A percentile compares a stretch with the other conserved stretches of the same genome.
Conservation (phyloP, 2,888 invertebrate species). For the Sclerodermus sp. region DNA sequence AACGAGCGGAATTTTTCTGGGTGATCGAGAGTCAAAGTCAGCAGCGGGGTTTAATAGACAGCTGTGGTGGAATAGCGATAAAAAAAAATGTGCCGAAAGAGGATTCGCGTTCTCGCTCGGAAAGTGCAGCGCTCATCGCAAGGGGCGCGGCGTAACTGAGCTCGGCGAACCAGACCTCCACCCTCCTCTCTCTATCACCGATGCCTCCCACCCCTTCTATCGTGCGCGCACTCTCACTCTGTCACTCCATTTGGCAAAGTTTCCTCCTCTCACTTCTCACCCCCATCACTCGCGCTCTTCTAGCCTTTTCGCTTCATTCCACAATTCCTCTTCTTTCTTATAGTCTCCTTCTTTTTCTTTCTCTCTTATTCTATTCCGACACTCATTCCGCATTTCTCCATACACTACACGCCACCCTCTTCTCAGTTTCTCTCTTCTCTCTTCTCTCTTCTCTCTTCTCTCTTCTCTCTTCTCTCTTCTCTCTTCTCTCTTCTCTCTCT, state of each 20-base stretch:
- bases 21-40: no score
- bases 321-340: constrained; percentile 6
- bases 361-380: not conserved
- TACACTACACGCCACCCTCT: not conserved
- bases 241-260: constrained; percentile 4
- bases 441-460: constrained; percentile 4
- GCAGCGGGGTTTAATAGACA: no score
- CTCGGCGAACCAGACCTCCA: constrained; percentile 40
- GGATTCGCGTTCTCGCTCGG: constrained; percentile 28
- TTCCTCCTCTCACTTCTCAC: constrained; percentile 4
- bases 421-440: not conserved
- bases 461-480: constrained; percentile 6
- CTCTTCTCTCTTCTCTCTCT: constrained; percentile 5
- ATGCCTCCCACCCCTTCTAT: constrained; percentile 6
- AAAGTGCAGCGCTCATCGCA: constrained; percentile 51
- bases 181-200: constrained; percentile 20
- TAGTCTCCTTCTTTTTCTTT: not conserved
- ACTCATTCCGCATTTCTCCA: not conserved
- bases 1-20: no score
- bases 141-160: constrained; percentile 58
- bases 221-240: constrained; percentile 9
- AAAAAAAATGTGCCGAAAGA: constrained; percentile 1
- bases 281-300: constrained; percentile 10
- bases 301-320: constrained; percentile 21
- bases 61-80: no score